phyloP scores from a whole-genome alignment of 1,140 invertebrate species.

The Dufourea novaeangliae region DNA sequence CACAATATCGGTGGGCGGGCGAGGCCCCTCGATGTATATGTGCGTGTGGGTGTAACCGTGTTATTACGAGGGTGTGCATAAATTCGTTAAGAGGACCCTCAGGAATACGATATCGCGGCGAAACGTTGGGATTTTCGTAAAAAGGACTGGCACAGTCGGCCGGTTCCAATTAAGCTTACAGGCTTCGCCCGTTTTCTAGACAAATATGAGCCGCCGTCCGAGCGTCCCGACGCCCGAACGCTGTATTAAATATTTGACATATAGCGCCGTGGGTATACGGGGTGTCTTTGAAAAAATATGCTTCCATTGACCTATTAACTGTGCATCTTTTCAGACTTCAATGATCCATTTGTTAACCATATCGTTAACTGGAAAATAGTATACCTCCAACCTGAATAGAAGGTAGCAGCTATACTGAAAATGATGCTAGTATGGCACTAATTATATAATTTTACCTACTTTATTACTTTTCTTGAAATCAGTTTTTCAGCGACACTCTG shows the following conservation, averaged over 20 bases:
- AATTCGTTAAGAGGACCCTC: conserved; percentile 44
- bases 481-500: neutral
- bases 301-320: neutral
- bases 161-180: conserved; percentile 58
- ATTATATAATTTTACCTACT: too few species aligned
- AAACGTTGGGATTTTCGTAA: conserved; percentile 40
- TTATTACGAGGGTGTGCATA: conserved; percentile 17
- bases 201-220: conserved; percentile 51
- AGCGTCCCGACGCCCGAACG: conserved; percentile 32
- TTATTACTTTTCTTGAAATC: neutral
- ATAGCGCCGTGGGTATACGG: conserved; percentile 21
- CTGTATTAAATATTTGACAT: conserved; percentile 48
- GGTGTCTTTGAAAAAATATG: neutral
- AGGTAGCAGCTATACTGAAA: too few species aligned
- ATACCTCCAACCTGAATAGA: too few species aligned
- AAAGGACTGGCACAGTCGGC: conserved; percentile 40
- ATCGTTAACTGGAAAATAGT: too few species aligned
- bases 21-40: neutral
- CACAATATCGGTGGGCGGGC: neutral
- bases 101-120: conserved; percentile 33
- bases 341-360: too few species aligned
- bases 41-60: neutral
- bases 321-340: too few species aligned
- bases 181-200: conserved; percentile 41
- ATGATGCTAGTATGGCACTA: too few species aligned